A percentile compares a stretch with the other conserved stretches of the same genome.
These are phyloP conservation scores for Brachionus sp. DNA, from an alignment of 1,140 invertebrate species.

Conservation along the genomic window DNA sequence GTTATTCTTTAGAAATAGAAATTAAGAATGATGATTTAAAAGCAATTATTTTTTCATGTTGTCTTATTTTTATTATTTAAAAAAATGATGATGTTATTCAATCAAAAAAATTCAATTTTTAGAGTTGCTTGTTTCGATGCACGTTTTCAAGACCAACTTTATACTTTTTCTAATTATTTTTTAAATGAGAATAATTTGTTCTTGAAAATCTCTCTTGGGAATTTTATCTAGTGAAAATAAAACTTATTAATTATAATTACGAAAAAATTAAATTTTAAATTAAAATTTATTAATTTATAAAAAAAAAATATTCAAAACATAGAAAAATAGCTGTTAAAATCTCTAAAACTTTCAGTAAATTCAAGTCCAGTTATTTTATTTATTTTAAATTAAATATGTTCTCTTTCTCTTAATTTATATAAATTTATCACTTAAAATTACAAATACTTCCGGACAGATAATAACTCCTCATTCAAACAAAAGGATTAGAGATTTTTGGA, in stretches of 20 bases:
- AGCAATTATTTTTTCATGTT: too few species aligned
- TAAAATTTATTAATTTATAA: neutral
- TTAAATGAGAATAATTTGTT: too few species aligned
- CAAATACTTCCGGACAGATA: neutral
- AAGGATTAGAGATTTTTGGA: neutral
- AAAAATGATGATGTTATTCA: too few species aligned
- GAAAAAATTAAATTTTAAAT: neutral
- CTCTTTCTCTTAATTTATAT: neutral
- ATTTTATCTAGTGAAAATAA: neutral
- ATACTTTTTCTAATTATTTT: too few species aligned
- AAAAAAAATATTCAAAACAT: neutral
- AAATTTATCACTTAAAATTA: neutral
- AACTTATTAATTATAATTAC: neutral
- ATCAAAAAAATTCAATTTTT: too few species aligned
- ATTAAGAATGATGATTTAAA: too few species aligned
- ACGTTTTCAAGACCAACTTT: too few species aligned
- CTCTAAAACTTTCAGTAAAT: neutral
- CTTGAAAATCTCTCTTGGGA: too few species aligned
- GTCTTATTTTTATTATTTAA: too few species aligned
- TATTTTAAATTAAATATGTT: neutral
- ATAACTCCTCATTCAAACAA: neutral
- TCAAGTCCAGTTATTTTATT: neutral
- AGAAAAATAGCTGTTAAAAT: neutral
- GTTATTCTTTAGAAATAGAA: too few species aligned
- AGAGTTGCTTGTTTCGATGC: too few species aligned